These are phyloP conservation scores for Anas capensis DNA, from an alignment of 2,797 vertebrate species.

Conservation along the genomic window DNA sequence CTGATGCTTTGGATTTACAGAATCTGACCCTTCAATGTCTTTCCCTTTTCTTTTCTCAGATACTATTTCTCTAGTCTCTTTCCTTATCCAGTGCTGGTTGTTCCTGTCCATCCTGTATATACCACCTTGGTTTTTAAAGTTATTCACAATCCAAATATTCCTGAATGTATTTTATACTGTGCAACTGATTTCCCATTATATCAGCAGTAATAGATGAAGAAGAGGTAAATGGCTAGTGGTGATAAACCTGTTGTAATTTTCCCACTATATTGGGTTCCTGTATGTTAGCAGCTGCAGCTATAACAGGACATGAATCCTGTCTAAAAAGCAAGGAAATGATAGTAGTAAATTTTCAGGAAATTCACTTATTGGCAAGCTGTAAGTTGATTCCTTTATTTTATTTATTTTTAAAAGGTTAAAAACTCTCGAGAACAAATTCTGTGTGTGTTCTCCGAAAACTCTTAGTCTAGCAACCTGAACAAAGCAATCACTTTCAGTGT, in stretches of 20 bases:
- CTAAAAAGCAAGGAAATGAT: constrained; percentile 38
- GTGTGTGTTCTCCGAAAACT: background rate
- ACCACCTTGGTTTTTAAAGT: background rate
- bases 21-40: background rate
- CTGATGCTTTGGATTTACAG: background rate
- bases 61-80: background rate
- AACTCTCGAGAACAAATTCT: background rate
- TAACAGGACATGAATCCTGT: constrained; percentile 16
- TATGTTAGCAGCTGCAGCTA: constrained; percentile 55
- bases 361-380: constrained; percentile 17
- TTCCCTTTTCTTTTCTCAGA: background rate
- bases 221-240: background rate
- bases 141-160: background rate
- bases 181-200: background rate
- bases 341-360: constrained; percentile 53
- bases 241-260: constrained; percentile 31
- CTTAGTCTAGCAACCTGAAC: background rate
- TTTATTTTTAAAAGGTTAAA: constrained; percentile 11
- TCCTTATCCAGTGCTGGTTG: background rate
- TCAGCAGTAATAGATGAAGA: background rate
- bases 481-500: background rate
- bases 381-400: constrained; percentile 44
- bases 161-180: background rate
- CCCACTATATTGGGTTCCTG: background rate
- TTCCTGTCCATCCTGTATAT: background rate